Evolutionary conservation across 2,113 vertebrate genomes (phyloP).

Genomic region (Ranitomeya imitator): DNA sequence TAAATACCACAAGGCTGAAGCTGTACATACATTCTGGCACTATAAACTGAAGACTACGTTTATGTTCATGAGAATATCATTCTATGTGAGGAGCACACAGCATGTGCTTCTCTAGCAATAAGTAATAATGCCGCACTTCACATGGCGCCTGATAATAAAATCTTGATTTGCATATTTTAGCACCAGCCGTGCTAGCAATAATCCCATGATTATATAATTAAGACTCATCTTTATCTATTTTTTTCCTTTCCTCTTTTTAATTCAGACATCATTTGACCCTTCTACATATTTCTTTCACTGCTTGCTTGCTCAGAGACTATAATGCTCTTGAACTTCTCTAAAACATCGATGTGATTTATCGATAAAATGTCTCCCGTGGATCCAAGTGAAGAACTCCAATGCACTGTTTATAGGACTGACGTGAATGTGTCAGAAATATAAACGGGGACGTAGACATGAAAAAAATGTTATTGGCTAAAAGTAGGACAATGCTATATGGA

Average conservation of each 20-base stretch:
- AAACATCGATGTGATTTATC: background rate
- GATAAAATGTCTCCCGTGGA: background rate
- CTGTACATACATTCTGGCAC: background rate
- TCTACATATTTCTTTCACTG: background rate
- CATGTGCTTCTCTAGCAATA: slow-evolving; percentile 30
- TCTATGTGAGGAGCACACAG: slow-evolving; percentile 36
- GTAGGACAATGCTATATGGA: background rate
- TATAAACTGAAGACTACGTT: slow-evolving; percentile 11
- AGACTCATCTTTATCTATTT: slow-evolving; percentile 48
- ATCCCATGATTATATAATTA: slow-evolving; percentile 57
- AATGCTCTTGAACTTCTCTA: background rate
- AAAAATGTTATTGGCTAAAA: background rate
- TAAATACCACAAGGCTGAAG: background rate
- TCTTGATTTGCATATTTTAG: slow-evolving; percentile 53
- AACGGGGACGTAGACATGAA: background rate
- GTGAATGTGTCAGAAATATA: background rate
- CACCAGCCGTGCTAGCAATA: slow-evolving; percentile 44
- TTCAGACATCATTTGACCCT: slow-evolving; percentile 40
- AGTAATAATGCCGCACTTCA: slow-evolving; percentile 49
- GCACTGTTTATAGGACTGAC: background rate
- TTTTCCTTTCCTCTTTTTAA: slow-evolving; percentile 32
- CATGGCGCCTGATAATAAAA: slow-evolving; percentile 53
- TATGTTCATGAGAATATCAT: slow-evolving; percentile 26
- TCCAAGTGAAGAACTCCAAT: background rate
- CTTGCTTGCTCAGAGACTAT: background rate